Evolutionary conservation across 2,797 vertebrate species (phyloP), one percentile per base, ranked within the genome.

Genomic region (Buphagus erythrorhynchus): DNA sequence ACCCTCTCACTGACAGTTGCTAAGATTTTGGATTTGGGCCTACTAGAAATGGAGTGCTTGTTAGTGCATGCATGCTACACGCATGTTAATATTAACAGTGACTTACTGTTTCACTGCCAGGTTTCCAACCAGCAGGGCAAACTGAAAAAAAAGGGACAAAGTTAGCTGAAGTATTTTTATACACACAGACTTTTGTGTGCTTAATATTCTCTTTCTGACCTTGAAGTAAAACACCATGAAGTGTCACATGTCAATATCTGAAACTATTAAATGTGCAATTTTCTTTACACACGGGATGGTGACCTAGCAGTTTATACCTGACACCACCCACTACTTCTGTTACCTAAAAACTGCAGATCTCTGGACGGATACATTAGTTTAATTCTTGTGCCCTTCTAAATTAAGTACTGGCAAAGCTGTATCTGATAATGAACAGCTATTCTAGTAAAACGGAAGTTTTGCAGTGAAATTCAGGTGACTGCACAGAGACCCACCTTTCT

Each of bases 91-190:
- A 72, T 31, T 69, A 94, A 77, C 24, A n/a, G 45, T 63, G 35
- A 98, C 99, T 99, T 98, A 99, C 99, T 61, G 99, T 99, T 97
- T 99, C 99, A 87, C 99, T 99, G 96, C 99, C 99, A 95, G 99
- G 99, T 95, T 99, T 99, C 99, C 99, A 99, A 90, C 99, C 99
- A 97, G 99, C 99, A 95, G 99, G 99, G 95, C 99, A 99, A 90
- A 99, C 99, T 99, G 95, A 21, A 45, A 74, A 57, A 91, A 76
- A 73, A 6, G 4, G 31, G 18, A 67, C 63, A 67, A 90, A 71
- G 28, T 86, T 35, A 95, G 45, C 68, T 45, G 9, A 92, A 81
- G 16, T 31, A 20, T 65, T 79, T 89, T 87, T 61, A 82, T 16
- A 75, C 22, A 62, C 5, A 18, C 12, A 52, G 71, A 35, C 19